Conservation (phyloP, 2,113 vertebrate species). For the Burhinus bistriatus region DNA sequence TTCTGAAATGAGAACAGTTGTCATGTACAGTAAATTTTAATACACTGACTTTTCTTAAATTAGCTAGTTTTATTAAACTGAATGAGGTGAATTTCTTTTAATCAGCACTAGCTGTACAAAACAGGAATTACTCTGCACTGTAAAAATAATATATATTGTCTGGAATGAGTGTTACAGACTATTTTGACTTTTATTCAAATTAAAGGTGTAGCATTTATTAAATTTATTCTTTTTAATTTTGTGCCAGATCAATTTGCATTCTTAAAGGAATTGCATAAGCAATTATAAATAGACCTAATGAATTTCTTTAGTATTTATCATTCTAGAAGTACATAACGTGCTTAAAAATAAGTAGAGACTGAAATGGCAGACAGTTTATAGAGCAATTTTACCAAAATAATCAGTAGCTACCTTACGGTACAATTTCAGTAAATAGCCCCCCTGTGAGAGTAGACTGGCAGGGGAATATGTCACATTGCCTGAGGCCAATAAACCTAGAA, state of each 20-base stretch:
- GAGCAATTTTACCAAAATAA: neutral
- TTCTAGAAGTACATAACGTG: neutral
- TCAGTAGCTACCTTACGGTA: neutral
- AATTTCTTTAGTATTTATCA: neutral
- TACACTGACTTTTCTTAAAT: conserved; percentile 64
- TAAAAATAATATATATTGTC: conserved; percentile 63
- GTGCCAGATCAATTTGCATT: conserved; percentile 43
- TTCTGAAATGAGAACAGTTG: conserved; percentile 71
- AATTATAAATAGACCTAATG: conserved; percentile 49
- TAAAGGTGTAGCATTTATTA: conserved; percentile 47
- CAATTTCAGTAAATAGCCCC: neutral
- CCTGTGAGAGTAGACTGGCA: neutral
- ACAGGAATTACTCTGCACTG: conserved; percentile 29
- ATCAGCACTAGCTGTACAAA: conserved; percentile 61
- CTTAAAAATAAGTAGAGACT: neutral
- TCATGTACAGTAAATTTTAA: conserved; percentile 73
- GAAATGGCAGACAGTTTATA: neutral
- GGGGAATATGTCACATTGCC: too few relatives aligned
- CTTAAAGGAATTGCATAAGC: neutral
- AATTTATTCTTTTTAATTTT: conserved; percentile 56
- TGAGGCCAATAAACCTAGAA: neutral
- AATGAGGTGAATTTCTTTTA: conserved; percentile 62
- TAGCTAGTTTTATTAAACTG: conserved; percentile 68
- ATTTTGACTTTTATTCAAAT: conserved; percentile 63
- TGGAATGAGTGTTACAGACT: conserved; percentile 37